A percentile compares a stretch with the other conserved stretches of the same genome.
These are phyloP conservation scores for Scaptodrosophila lebanonensis DNA, from an alignment of 1,140 invertebrate species.

Conservation along the genomic window DNA sequence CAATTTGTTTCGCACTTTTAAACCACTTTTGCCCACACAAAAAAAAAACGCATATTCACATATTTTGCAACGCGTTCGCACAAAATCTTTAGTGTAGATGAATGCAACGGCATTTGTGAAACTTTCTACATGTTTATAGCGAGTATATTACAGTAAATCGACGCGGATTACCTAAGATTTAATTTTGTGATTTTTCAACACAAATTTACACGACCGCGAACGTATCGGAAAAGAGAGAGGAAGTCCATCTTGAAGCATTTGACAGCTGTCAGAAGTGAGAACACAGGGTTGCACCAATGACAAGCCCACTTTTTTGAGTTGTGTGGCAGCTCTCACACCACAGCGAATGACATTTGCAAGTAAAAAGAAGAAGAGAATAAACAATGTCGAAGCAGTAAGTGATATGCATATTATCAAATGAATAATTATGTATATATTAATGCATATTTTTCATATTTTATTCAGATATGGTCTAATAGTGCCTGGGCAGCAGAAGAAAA, in stretches of 20 bases:
- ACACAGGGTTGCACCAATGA: slow-evolving; percentile 34
- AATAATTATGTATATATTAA: not conserved
- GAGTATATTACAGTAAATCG: slow-evolving; percentile 30
- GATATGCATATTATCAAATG: not conserved
- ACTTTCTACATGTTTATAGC: slow-evolving; percentile 24
- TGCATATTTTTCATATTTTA: not conserved
- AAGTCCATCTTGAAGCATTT: slow-evolving; percentile 58
- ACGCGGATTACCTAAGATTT: slow-evolving; percentile 75
- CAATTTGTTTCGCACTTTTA: not conserved
- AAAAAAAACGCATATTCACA: slow-evolving; percentile 52
- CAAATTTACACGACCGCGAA: slow-evolving; percentile 76
- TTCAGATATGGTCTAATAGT: slow-evolving; percentile 68
- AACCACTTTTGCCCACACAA: slow-evolving; percentile 32
- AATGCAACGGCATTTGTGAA: slow-evolving; percentile 8
- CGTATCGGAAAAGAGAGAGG: slow-evolving; percentile 75
- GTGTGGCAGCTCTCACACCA: not conserved
- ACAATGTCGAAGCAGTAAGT: slow-evolving; percentile 73
- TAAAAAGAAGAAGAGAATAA: slow-evolving; percentile 9
- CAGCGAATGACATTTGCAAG: slow-evolving; percentile 1
- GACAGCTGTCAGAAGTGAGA: slow-evolving; percentile 38
- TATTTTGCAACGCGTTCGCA: slow-evolving; percentile 35
- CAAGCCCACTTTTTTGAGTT: too few species aligned
- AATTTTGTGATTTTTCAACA: slow-evolving; percentile 71
- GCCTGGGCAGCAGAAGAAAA: slow-evolving; percentile 62
- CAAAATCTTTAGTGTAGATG: slow-evolving; percentile 32